Evolutionary conservation across 2,797 vertebrate genomes (phyloP), one percentile per base, ranked within the genome.

Genomic region (Scleropages formosus): DNA sequence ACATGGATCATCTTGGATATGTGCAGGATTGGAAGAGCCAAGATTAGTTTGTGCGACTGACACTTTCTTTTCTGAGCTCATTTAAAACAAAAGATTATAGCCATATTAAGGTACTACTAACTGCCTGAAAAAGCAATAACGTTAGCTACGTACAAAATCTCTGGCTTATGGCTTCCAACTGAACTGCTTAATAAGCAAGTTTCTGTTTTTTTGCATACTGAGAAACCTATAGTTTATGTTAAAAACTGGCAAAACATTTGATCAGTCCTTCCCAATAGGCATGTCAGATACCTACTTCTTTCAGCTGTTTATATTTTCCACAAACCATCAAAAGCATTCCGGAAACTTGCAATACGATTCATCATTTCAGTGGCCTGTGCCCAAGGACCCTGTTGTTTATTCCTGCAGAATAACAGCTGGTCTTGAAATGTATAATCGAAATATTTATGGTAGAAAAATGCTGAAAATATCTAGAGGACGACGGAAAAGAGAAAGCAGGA

Each of bases 291-390:
- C 73, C 11, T 15, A 15, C 31, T 15, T 46, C 56, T 62, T 71
- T 79, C 78, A 39, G 24, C 26, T 68, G 74, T 82, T 83, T 80
- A 83, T 68, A 72, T 79, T 83, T 79, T 72, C 69, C 65, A 60
- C 69, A 78, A 82, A 80, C 80, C 83, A 87, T 87, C 82, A 85
- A 88, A 86, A 81, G 80, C 79, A 24, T 76, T 76, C 72, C 8
- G 62, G 78, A 84, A 78, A 84, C 83, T 83, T 79, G 74, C 85
- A 80, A 85, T 83, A 80, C 51, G 74, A 84, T 81, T 83, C 78
- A 85, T 89, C 80, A 82, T 84, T 73, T 81, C 39, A 22, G 44
- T 4, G 64, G 75, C 59, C 47, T 13, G 31, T 64, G 8, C 49
- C 74, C 56, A 26, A 26, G 22, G 18, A 12, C 76, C 87, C 82